Conservation (phyloP, 2,797 vertebrate species). For the Halcyon smyrnensis region DNA sequence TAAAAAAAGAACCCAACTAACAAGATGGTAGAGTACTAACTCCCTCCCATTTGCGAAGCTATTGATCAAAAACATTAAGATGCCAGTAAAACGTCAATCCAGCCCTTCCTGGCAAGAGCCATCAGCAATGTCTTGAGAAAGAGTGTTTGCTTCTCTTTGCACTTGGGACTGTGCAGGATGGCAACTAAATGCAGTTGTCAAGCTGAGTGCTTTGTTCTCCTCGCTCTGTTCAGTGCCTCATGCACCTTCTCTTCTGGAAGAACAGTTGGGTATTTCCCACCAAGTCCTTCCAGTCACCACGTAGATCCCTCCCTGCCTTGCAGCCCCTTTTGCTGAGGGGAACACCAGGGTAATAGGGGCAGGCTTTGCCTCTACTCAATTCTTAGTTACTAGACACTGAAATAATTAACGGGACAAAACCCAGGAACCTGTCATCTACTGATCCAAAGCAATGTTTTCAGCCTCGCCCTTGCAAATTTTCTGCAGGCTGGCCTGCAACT, state of each 20-base stretch:
- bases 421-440: background rate
- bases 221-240: background rate
- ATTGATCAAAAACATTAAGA: slow-evolving; percentile 50
- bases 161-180: background rate
- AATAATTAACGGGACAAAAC: background rate
- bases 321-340: background rate
- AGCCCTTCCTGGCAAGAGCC: slow-evolving; percentile 27
- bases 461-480: background rate
- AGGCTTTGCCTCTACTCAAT: background rate
- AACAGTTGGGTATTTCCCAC: background rate
- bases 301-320: background rate
- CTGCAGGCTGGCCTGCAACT: background rate
- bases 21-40: background rate
- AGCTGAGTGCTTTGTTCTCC: background rate
- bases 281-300: background rate
- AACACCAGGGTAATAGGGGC: background rate
- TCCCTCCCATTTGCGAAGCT: slow-evolving; percentile 29
- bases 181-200: background rate
- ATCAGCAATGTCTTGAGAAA: background rate
- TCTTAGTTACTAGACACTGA: background rate
- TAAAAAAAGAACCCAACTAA: background rate
- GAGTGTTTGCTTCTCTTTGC: background rate
- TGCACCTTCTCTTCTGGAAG: background rate
- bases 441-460: background rate
- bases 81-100: slow-evolving; percentile 54